These are phyloP conservation scores for Linnaemya vulpina DNA, from an alignment of 2,888 invertebrate genomes.

Conservation along the genomic window DNA sequence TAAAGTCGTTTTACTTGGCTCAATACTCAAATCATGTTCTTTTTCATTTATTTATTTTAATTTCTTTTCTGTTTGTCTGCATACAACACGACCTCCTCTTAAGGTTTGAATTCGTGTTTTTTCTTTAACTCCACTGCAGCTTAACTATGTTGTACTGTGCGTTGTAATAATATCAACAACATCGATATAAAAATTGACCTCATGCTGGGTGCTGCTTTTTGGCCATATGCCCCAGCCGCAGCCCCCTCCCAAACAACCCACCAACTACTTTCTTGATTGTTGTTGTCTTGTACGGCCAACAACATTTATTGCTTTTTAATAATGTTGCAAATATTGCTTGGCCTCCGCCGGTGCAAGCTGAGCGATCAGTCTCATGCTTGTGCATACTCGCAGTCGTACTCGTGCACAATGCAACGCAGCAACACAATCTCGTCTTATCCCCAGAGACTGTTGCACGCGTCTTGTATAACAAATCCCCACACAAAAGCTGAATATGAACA, in stretches of 20 bases:
- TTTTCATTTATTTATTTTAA: background rate
- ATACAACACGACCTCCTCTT: slow-evolving; percentile 78
- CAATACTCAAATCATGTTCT: slow-evolving; percentile 1
- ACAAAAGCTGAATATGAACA: slow-evolving; percentile 10
- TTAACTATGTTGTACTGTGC: slow-evolving; percentile 69
- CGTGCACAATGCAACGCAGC: background rate
- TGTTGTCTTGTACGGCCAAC: slow-evolving; percentile 71
- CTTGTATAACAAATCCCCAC: slow-evolving; percentile 58
- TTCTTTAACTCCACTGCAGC: slow-evolving; percentile 35
- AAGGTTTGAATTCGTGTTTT: slow-evolving; percentile 71
- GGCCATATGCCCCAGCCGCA: slow-evolving; percentile 17
- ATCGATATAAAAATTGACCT: slow-evolving; percentile 74
- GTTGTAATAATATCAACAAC: slow-evolving; percentile 75
- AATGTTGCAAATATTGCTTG: slow-evolving; percentile 74
- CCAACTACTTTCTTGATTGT: slow-evolving; percentile 58
- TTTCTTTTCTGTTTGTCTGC: slow-evolving; percentile 26
- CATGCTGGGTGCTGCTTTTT: slow-evolving; percentile 76
- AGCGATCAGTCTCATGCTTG: slow-evolving; percentile 48
- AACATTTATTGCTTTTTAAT: slow-evolving; percentile 81
- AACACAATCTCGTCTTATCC: slow-evolving; percentile 37
- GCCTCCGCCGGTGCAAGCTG: slow-evolving; percentile 36
- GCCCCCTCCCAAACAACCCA: background rate
- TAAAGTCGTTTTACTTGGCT: slow-evolving; percentile 54
- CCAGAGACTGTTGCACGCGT: slow-evolving; percentile 67
- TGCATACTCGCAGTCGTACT: background rate